Percentiles rank a stretch among this genome's conserved stretches.
Evolutionary conservation across 2,113 vertebrate genomes (phyloP).

Genomic region (Etheostoma cragini): DNA sequence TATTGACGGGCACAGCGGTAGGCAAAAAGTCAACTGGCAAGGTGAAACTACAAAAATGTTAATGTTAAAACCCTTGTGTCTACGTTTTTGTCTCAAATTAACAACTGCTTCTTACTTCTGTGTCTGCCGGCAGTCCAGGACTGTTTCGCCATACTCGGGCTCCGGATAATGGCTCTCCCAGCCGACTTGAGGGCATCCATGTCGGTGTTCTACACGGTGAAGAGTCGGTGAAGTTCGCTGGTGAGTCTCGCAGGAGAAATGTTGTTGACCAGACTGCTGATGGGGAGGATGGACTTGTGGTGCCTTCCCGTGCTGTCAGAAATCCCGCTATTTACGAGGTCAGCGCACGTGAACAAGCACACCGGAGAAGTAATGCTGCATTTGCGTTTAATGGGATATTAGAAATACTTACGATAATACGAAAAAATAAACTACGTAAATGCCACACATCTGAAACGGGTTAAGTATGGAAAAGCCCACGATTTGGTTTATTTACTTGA

Average conservation of each 20-base stretch:
- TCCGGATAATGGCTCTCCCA: conserved; percentile 89
- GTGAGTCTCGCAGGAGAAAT: background rate
- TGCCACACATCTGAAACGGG: background rate
- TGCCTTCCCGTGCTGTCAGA: conserved; percentile 61
- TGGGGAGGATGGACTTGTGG: conserved; percentile 55
- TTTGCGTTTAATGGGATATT: conserved; percentile 16
- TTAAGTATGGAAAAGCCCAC: no score
- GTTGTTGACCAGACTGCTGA: conserved; percentile 55
- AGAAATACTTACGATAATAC: background rate
- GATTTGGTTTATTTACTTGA: no score
- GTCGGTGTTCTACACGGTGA: conserved; percentile 20
- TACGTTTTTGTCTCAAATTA: background rate
- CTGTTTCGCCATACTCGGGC: conserved; percentile 88
- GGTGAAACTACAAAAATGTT: background rate
- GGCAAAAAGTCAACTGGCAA: conserved; percentile 19
- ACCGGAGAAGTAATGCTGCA: background rate
- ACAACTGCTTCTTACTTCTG: conserved; percentile 83
- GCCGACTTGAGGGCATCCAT: conserved; percentile 91
- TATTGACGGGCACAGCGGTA: background rate
- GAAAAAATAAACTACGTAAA: background rate
- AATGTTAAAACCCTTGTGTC: background rate
- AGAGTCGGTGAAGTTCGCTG: conserved; percentile 25
- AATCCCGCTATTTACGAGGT: conserved; percentile 15
- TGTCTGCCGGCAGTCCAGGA: conserved; percentile 87
- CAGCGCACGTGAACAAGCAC: conserved; percentile 22